Conservation (phyloP, 2,888 invertebrate species). For the Sinohyriopsis cumingii region DNA sequence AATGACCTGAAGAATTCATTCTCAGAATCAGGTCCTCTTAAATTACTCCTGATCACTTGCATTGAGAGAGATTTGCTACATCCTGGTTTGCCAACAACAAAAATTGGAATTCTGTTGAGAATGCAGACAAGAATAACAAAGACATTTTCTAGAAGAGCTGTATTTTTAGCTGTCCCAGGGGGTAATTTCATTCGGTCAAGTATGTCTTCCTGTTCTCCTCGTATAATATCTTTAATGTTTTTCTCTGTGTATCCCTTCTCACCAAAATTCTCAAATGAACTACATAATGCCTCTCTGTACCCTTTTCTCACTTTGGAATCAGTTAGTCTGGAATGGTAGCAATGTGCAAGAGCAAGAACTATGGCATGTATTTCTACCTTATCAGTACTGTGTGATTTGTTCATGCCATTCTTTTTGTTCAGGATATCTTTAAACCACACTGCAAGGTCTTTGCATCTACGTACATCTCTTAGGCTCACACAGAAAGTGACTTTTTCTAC, state of each 20-base stretch:
- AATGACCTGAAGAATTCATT: slow-evolving; percentile 40
- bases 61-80: slow-evolving; percentile 56
- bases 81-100: slow-evolving; percentile 56
- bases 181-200: slow-evolving; percentile 46
- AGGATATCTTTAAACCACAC: slow-evolving; percentile 23
- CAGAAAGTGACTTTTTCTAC: slow-evolving; percentile 12
- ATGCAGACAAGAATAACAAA: slow-evolving; percentile 53
- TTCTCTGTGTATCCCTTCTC: slow-evolving; percentile 1
- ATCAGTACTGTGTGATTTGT: no score
- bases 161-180: slow-evolving; percentile 48
- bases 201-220: slow-evolving; percentile 40
- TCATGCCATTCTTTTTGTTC: neutral
- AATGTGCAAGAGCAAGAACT: slow-evolving; percentile 32
- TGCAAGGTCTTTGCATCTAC: slow-evolving; percentile 21
- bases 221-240: slow-evolving; percentile 28
- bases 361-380: slow-evolving; percentile 10
- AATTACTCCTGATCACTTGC: slow-evolving; percentile 48
- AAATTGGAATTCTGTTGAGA: slow-evolving; percentile 48
- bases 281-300: slow-evolving; percentile 20
- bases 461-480: slow-evolving; percentile 36
- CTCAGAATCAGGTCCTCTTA: slow-evolving; percentile 49
- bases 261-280: slow-evolving; percentile 7
- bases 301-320: slow-evolving; percentile 11
- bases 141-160: slow-evolving; percentile 51
- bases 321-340: slow-evolving; percentile 38